Evolutionary conservation across 2,888 invertebrate species (phyloP).

Genomic region (Pterobdella sp.): DNA sequence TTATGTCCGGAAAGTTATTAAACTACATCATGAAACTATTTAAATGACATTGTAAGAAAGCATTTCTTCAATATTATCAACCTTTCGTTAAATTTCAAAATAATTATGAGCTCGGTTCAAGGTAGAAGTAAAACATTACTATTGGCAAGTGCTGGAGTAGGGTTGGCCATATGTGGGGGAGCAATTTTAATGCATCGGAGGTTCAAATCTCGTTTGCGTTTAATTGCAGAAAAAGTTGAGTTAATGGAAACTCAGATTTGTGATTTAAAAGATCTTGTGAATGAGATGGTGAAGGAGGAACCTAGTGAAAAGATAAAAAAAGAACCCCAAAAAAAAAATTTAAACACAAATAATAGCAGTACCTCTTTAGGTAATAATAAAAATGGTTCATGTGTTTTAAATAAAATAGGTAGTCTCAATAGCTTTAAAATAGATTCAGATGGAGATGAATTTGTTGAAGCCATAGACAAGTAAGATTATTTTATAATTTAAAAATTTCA

Average conservation of each 20-base stretch:
- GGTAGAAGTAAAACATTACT: neutral
- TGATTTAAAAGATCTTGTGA: constrained; percentile 7
- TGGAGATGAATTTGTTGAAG: neutral
- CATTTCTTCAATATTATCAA: too few species aligned
- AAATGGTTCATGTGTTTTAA: neutral
- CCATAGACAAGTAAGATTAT: neutral
- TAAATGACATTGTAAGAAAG: too few species aligned
- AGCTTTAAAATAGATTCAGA: neutral
- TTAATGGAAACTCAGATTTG: constrained; percentile 2
- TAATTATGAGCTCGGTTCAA: neutral
- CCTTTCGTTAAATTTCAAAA: neutral
- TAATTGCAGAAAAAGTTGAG: neutral
- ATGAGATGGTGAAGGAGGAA: neutral
- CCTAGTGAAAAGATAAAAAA: neutral
- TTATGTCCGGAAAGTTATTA: too few species aligned
- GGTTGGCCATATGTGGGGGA: neutral
- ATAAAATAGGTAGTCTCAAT: neutral
- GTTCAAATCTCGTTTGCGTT: neutral
- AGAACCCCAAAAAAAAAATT: neutral
- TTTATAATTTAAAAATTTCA: neutral
- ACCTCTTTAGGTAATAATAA: neutral
- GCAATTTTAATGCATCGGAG: neutral
- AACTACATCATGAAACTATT: too few species aligned
- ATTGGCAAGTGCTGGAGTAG: neutral
- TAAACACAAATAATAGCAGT: neutral